Conservation (phyloP, 2,113 vertebrate genomes). For the Scalopus aquaticus region DNA sequence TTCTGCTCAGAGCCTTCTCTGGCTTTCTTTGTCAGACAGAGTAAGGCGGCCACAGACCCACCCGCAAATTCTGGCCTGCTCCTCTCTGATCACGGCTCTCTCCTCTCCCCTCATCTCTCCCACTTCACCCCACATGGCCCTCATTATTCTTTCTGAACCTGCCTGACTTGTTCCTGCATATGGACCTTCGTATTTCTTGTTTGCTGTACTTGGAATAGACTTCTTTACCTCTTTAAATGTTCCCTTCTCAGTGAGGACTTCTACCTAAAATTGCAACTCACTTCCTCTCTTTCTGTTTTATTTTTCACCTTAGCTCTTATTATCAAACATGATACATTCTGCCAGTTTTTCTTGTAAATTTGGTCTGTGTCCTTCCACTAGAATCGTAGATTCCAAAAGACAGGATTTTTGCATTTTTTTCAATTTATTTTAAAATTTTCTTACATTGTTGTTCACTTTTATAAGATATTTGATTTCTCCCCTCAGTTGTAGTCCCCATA, state of each 20-base stretch:
- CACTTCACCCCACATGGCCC: not conserved
- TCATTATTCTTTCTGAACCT: not conserved
- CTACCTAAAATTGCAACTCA: not conserved
- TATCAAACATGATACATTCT: not conserved
- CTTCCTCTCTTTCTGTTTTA: not conserved
- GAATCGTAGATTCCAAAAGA: not conserved
- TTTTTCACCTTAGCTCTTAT: conserved; percentile 20
- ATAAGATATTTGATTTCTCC: no score
- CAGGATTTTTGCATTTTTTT: not conserved
- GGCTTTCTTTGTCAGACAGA: not conserved
- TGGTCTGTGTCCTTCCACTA: not conserved
- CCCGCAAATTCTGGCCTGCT: not conserved
- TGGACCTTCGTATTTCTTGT: not conserved
- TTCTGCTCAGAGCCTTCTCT: not conserved
- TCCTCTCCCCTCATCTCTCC: not conserved
- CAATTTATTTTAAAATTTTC: no score
- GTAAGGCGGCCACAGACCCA: not conserved
- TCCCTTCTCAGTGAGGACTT: not conserved
- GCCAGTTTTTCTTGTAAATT: not conserved
- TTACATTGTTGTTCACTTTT: no score
- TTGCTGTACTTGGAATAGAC: not conserved
- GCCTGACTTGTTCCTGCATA: not conserved
- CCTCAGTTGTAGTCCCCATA: no score
- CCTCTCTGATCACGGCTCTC: not conserved
- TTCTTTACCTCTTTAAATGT: not conserved